Evolutionary conservation across 2,888 invertebrate genomes (phyloP), one percentile per base, ranked within the genome.

Genomic region (Lasioglossum calceatum): DNA sequence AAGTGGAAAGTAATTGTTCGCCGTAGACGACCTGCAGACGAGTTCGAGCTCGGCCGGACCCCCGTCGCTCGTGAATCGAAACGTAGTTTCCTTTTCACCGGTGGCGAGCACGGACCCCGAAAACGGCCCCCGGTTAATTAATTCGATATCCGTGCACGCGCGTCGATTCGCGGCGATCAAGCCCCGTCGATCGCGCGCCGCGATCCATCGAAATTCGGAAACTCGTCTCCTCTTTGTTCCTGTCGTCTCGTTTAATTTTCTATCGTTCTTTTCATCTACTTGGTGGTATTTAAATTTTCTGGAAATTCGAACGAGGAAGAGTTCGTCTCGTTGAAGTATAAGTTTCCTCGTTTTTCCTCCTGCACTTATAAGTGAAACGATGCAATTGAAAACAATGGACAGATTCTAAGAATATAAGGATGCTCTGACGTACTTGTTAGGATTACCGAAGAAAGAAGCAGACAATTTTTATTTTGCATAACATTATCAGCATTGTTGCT

Each of bases 1-100:
- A 92, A 92, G 89, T 88, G 90, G 89, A 91, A 88, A 87, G 88
- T 90, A 90, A 92, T 92, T 92, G 91, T 92, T 89, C 87, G 82
- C 75, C 85, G 91, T 86, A 91, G 89, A 92, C 90, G 91, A 91
- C 87, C 89, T 74, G 89, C 82, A 89, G 90, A 90, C 90, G 86
- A 80, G 87, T 75, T 83, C 27, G 78, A 71, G 74, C 78, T 70
- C 81, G 77, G 61, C 71, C 76, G 83, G 77, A 71, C 86, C 86
- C 86, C 86, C 75, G 77, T 81, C 76, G 83, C 76, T 81, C 54
- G 14, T 79, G 79, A 82, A 81, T 86, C 84, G 87, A 84, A 84
- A 87, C 81, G 86, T 86, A 85, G 81, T 86, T 86, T 84, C 84
- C 79, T 81, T 81, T 79, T 73, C 61, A 72, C 10, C 71, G 44